Percentiles rank a stretch among this genome's conserved stretches.
These are phyloP conservation scores for Steromphala cineraria DNA, from an alignment of 2,888 invertebrate genomes.

Conservation along the genomic window DNA sequence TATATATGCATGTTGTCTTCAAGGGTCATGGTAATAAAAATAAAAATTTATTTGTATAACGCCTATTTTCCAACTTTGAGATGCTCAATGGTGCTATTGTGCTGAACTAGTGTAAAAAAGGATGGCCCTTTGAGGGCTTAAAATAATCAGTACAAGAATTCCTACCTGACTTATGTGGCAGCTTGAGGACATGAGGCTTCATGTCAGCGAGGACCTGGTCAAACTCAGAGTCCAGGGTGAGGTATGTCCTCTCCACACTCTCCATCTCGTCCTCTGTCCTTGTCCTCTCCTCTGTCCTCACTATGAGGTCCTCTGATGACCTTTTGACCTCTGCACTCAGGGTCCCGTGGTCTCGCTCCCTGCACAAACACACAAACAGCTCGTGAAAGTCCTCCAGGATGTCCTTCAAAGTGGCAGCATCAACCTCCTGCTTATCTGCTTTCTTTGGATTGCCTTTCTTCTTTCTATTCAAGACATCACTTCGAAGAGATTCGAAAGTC, in stretches of 20 bases:
- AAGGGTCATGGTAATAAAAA: too few species aligned
- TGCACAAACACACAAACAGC: constrained; percentile 35
- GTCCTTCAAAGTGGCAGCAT: constrained; percentile 13
- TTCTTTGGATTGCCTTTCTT: background rate
- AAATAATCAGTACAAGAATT: background rate
- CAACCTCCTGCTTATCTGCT: background rate
- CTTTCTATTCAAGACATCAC: too few species aligned
- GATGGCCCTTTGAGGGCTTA: too few species aligned
- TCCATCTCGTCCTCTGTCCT: constrained; percentile 34
- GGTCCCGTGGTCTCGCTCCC: constrained; percentile 24
- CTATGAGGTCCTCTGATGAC: background rate
- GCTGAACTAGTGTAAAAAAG: too few species aligned
- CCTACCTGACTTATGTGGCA: constrained; percentile 72
- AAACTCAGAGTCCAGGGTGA: constrained; percentile 70
- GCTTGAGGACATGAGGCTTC: constrained; percentile 72
- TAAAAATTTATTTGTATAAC: too few species aligned
- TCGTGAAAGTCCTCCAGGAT: constrained; percentile 31
- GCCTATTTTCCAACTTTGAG: too few species aligned
- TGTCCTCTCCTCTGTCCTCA: background rate
- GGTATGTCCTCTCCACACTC: constrained; percentile 19
- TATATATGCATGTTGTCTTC: too few species aligned
- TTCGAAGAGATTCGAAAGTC: too few species aligned
- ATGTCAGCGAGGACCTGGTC: constrained; percentile 72
- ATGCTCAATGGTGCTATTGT: too few species aligned
- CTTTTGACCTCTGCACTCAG: background rate